Conservation (phyloP, 2,888 invertebrate genomes). For the Ectropis crepuscularia region DNA sequence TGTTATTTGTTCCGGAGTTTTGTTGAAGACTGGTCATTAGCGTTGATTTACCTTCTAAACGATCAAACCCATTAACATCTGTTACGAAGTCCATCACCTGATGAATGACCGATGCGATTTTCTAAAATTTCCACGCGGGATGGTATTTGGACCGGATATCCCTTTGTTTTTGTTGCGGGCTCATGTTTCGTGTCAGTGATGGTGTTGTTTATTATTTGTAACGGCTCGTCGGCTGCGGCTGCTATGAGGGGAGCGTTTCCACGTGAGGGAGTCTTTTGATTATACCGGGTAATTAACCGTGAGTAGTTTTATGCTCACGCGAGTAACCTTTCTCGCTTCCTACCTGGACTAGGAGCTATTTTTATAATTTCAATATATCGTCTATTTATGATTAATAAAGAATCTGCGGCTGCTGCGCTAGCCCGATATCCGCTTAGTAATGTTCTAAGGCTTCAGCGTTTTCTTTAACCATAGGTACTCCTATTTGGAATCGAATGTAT, state of each 20-base stretch:
- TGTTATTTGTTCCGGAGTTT: slow-evolving; percentile 20
- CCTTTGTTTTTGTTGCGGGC: slow-evolving; percentile 66
- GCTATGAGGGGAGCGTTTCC: slow-evolving; percentile 55
- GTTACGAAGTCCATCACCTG: slow-evolving; percentile 25
- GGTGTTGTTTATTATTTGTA: slow-evolving; percentile 74
- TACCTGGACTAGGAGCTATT: slow-evolving; percentile 7
- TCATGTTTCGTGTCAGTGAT: slow-evolving; percentile 70
- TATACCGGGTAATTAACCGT: slow-evolving; percentile 58
- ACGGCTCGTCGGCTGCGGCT: slow-evolving; percentile 54
- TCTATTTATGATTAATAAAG: neutral
- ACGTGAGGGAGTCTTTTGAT: slow-evolving; percentile 63
- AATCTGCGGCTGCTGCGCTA: neutral
- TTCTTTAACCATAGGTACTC: too few species aligned
- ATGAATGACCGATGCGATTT: slow-evolving; percentile 43
- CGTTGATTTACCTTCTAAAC: slow-evolving; percentile 29
- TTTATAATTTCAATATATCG: neutral
- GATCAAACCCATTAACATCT: slow-evolving; percentile 33
- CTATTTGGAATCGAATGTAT: too few species aligned
- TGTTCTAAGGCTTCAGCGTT: too few species aligned
- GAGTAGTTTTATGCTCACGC: slow-evolving; percentile 45
- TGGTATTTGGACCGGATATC: slow-evolving; percentile 67
- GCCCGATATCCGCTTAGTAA: too few species aligned
- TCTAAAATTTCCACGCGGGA: slow-evolving; percentile 48
- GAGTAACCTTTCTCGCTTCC: slow-evolving; percentile 2
- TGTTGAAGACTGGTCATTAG: slow-evolving; percentile 33